These are phyloP conservation scores for Cavia aperea DNA, from an alignment of 2,113 vertebrate genomes.

Conservation along the genomic window DNA sequence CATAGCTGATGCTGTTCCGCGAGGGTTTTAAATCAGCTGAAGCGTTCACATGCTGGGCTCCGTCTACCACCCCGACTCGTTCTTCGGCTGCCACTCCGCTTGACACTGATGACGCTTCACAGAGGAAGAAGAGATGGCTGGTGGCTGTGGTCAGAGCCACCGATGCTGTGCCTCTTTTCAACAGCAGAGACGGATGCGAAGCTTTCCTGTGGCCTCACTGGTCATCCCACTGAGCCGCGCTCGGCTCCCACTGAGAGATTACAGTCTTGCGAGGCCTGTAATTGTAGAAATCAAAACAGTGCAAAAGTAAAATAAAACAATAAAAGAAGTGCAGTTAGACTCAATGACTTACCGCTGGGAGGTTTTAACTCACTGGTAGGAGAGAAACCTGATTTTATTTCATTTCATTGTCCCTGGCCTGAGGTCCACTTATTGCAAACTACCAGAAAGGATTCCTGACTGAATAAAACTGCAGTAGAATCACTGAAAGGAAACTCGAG, in stretches of 20 bases:
- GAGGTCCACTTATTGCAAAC: slow-evolving; percentile 37
- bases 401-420: slow-evolving; percentile 18
- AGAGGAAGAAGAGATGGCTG: slow-evolving; percentile 73
- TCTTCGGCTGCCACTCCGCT: slow-evolving; percentile 69
- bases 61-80: slow-evolving; percentile 63
- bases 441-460: neutral
- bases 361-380: slow-evolving; percentile 50
- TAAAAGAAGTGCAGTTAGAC: slow-evolving; percentile 57
- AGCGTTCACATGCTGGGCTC: slow-evolving; percentile 75
- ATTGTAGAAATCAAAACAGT: slow-evolving; percentile 72
- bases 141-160: slow-evolving; percentile 69
- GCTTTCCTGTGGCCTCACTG: slow-evolving; percentile 61
- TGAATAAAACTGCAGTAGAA: neutral
- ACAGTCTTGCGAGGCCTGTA: slow-evolving; percentile 69
- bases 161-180: slow-evolving; percentile 66
- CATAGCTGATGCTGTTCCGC: slow-evolving; percentile 77
- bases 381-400: neutral
- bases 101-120: slow-evolving; percentile 76
- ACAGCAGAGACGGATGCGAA: slow-evolving; percentile 58
- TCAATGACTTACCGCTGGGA: slow-evolving; percentile 40
- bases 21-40: slow-evolving; percentile 81
- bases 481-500: neutral
- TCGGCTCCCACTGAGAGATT: slow-evolving; percentile 71
- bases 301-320: slow-evolving; percentile 37
- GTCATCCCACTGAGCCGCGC: slow-evolving; percentile 66